Base-by-base conservation (phyloP, 1,140 invertebrate species). In the Pseudomyrmex concolor region DNA sequence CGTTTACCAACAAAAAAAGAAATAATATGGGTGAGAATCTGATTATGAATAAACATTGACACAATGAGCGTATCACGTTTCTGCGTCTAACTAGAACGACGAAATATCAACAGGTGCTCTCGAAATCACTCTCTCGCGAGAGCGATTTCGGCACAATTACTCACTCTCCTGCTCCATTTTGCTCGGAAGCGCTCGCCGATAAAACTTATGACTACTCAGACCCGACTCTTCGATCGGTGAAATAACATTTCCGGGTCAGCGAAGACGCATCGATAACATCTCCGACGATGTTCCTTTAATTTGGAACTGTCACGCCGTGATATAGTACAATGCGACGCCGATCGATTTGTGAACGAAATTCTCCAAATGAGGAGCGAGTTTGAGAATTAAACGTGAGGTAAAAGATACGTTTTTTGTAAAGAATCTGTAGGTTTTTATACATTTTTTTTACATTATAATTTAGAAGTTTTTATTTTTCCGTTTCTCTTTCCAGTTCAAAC, bases 161-260 rank as follows among this genome's bases (percentile, higher is more conserved):
- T 85, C 84, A 81, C 50, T 85, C 84, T 82, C 55, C 10, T 57
- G 76, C 34, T 86, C 66, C 59, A 66, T 76, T 83, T 86, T 4
- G 70, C 59, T 51, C 22, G 64, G n/a, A 60, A 54, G 60, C 34
- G 51, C 57, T 43, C 48, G 59, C 55, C 72, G 45, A 83, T 84
- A 57, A 86, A 80, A 84, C 59, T 62, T 77, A 83, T 22, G 80
- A 48, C 51, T 83, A 57, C 54, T 72, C 67, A 51, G 70, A 9
- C 13, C 4, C 34, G 74, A 12, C 19, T 63, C 72, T 51, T 13
- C 15, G 76, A 82, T 86, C 80, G 72, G 60, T 51, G 51, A 68
- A 74, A 48, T 55, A 34, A 50, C 63, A 22, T 81, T 86, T 86
- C 57, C 76, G 57, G 77, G 76, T 86, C 77, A 66, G 67, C 57